Base-by-base conservation (phyloP, 2,797 vertebrate species). In the Benthosema pterotum region DNA sequence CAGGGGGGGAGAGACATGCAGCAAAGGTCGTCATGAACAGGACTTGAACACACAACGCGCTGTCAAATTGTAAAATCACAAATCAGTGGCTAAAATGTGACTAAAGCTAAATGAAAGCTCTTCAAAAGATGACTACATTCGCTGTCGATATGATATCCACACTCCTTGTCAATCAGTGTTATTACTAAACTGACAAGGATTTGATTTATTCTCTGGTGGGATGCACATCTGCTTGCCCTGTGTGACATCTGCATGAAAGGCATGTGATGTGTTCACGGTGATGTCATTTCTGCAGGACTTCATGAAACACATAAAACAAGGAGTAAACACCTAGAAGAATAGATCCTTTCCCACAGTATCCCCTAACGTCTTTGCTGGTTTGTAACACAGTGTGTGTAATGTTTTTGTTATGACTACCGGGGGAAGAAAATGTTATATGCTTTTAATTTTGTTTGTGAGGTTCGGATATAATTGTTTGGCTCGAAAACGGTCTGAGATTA, bases 181-280 rank as follows among this genome's bases (percentile, higher is more conserved):
- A 63, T n/a, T n/a, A n/a, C n/a, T n/a, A n/a, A n/a, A n/a, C n/a
- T n/a, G n/a, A 52, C 56, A 32, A 52, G 81, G 75, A 78, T 84
- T 67, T 3, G 11, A 63, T 82, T 81, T 81, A 18, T 65, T 63
- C 67, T 74, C 65, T 62, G 77, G 63, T 25, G 63, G 45, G 70
- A 60, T 65, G 46, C 52, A 28, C 11, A 56, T 77, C 57, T 64
- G 54, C 56, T 78, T 47, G 71, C 48, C 57, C 3, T 43, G 32
- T 43, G 32, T 54, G 59, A 17, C 60, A n/a, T 58, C 22, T 14
- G 42, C 4, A 64, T 60, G 62, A 67, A 61, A 72, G 59, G 7
- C 13, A 13, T 52, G 4, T 42, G 16, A 13, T 52, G 4, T 42
- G 58, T 68, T 57, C 1, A n/a, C 16, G 1, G 14, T 54, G 19